phyloP scores from a whole-genome alignment of 2,113 vertebrate species.

The Megaceryle torquata region DNA sequence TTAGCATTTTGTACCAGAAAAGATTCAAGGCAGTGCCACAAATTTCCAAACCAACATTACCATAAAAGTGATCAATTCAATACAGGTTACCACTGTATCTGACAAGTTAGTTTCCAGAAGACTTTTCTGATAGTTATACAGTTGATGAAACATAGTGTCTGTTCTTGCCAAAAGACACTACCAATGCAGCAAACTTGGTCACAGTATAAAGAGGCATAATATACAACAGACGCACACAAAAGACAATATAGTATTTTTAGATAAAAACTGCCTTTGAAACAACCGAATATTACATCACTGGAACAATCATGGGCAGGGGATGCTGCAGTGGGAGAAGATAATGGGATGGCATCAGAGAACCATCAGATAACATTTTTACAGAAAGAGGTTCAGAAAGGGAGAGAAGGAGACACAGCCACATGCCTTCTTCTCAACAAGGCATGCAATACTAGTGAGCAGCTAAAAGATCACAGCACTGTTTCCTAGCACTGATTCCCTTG shows the following conservation, averaged over 20 bases:
- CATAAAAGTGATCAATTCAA: background rate
- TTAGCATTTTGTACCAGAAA: background rate
- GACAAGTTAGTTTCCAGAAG: background rate
- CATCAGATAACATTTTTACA: background rate
- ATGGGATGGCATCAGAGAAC: background rate
- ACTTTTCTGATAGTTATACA: background rate
- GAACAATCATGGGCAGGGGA: background rate
- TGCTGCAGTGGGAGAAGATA: background rate
- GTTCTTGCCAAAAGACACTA: background rate
- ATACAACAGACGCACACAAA: background rate
- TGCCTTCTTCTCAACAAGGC: background rate
- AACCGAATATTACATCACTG: background rate
- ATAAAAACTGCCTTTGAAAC: background rate
- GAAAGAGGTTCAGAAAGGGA: background rate
- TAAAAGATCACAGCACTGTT: background rate
- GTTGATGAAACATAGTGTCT: background rate
- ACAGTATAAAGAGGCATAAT: background rate
- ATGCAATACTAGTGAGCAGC: background rate
- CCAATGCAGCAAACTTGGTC: background rate
- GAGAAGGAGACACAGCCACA: background rate
- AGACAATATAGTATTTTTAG: background rate
- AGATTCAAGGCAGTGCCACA: background rate
- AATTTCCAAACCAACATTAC: background rate
- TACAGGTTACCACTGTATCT: background rate
- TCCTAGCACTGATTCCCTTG: background rate